Evolutionary conservation across 2,113 vertebrate species (phyloP).

Genomic region (Protomyctophum bolini): DNA sequence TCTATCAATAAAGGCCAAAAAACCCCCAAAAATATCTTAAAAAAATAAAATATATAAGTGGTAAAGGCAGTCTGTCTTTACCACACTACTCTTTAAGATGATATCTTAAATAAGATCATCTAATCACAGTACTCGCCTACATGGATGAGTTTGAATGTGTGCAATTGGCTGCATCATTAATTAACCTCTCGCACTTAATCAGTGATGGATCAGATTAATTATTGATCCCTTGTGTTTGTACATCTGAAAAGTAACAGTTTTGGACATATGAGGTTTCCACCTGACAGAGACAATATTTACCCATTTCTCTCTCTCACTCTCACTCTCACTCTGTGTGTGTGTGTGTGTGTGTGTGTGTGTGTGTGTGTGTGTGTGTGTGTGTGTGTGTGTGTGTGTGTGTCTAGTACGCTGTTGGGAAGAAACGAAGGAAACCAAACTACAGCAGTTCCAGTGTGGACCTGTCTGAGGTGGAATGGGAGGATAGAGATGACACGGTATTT

Average conservation of each 20-base stretch:
- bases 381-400: conserved; percentile 22
- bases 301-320: not conserved
- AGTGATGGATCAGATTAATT: no score
- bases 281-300: conserved; percentile 9
- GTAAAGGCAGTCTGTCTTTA: no score
- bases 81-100: not conserved
- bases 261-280: not conserved
- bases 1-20: no score
- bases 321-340: conserved; percentile 6
- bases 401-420: conserved; percentile 95
- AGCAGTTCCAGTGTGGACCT: conserved; percentile 97
- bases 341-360: conserved; percentile 19
- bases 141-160: no score
- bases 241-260: no score
- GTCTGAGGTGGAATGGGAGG: conserved; percentile 98
- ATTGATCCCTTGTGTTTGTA: no score
- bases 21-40: no score
- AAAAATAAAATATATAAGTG: no score
- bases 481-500: conserved; percentile 90
- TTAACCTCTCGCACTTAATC: no score
- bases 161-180: no score
- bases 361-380: conserved; percentile 17
- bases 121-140: no score
- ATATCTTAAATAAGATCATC: no score
- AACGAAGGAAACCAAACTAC: conserved; percentile 93